Evolutionary conservation across 2,888 invertebrate species (phyloP), one percentile per base, ranked within the genome.

Genomic region (Yponomeuta plumbellus): DNA sequence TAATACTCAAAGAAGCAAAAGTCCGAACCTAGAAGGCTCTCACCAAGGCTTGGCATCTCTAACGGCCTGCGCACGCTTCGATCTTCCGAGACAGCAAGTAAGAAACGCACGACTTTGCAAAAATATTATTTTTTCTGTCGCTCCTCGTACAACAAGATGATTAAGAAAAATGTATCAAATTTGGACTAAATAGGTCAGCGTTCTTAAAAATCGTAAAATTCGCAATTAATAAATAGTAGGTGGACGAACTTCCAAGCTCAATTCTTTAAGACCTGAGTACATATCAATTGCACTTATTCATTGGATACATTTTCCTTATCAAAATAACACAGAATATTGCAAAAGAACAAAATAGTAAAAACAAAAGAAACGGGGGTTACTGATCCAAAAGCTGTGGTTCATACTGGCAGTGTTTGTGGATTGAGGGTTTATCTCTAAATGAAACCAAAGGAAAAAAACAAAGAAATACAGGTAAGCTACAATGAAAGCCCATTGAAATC

Each of bases 31-130:
- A 91, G 83, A 84, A 84, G 88, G 91, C 86, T 90, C 92, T 92
- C 92, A 92, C 92, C 92, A 92, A 90, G 92, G 92, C 88, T 89
- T 91, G 78, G 91, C 86, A 88, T 92, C 91, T 91, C 91, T 90
- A 87, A 86, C 88, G 85, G 89, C 91, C 85, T 87, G 88, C 77
- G 91, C 90, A 84, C 91, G 88, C 83, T 88, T 92, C 88, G 90
- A 89, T 86, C 92, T 92, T 81, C 82, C 83, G 86, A 88, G 90
- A 86, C 87, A 88, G 91, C 90, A 91, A 89, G 88, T 90, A 88
- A 90, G 88, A 90, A 91, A 91, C 77, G 88, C 83, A 90, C 44
- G 79, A 88, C 81, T 90, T 91, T 90, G 91, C 91, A 91, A 89
- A 88, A 84, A 86, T 78, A 87, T 87, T 87, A 86, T 80, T 84